Percentiles rank a stretch among this genome's conserved stretches.
These are phyloP conservation scores for Philaethria dido DNA, from an alignment of 2,888 invertebrate genomes.

Conservation along the genomic window DNA sequence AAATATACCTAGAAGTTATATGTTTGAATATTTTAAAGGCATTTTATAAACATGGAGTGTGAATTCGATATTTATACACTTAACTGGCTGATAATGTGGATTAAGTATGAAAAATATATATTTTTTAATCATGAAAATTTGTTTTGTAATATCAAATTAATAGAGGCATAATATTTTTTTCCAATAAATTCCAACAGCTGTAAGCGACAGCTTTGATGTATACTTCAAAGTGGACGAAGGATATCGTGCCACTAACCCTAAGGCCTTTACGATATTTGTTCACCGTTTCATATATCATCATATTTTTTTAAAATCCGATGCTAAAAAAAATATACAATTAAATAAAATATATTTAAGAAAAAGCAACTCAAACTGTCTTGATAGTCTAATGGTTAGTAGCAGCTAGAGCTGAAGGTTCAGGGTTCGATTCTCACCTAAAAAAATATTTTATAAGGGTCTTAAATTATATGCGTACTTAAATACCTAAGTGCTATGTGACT, in stretches of 20 bases:
- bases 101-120: not conserved
- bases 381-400: too few species aligned
- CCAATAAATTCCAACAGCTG: slow-evolving; percentile 10
- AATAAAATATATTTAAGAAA: too few species aligned
- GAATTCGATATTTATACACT: not conserved
- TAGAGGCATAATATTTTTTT: not conserved
- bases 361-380: too few species aligned
- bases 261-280: slow-evolving; percentile 4
- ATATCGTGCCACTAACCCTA: not conserved
- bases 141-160: not conserved
- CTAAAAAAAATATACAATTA: too few species aligned
- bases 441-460: too few species aligned
- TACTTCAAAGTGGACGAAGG: slow-evolving; percentile 31
- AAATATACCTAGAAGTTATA: too few species aligned
- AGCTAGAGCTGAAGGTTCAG: too few species aligned
- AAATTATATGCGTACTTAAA: too few species aligned
- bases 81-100: too few species aligned
- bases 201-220: slow-evolving; percentile 34
- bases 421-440: too few species aligned
- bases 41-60: not conserved
- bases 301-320: not conserved
- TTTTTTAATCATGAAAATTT: not conserved
- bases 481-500: too few species aligned
- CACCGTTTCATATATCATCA: not conserved
- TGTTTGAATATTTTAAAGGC: too few species aligned